These are phyloP conservation scores for Cybosia mesomella DNA, from an alignment of 2,888 invertebrate species.

Conservation along the genomic window DNA sequence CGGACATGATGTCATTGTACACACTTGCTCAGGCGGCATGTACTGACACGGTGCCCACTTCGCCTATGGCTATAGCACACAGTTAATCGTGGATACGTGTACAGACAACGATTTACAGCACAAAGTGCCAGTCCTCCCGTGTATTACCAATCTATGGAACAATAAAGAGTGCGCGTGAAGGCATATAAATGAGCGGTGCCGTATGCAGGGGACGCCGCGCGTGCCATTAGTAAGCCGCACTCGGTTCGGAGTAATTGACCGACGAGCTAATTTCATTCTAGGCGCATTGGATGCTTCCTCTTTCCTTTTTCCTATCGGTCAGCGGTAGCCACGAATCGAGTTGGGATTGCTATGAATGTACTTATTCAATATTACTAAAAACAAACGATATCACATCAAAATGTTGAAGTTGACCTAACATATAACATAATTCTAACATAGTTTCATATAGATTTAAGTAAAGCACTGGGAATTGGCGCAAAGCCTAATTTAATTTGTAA, in stretches of 20 bases:
- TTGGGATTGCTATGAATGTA: constrained; percentile 59
- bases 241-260: constrained; percentile 85
- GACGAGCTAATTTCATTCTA: constrained; percentile 85
- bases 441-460: not conserved
- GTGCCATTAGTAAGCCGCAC: constrained; percentile 82
- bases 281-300: constrained; percentile 84
- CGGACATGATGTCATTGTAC: constrained; percentile 84
- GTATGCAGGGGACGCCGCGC: constrained; percentile 80
- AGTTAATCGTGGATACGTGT: constrained; percentile 85
- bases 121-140: constrained; percentile 85
- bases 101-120: constrained; percentile 85
- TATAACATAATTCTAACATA: not conserved
- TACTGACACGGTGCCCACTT: constrained; percentile 73
- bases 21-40: constrained; percentile 76
- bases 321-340: constrained; percentile 73
- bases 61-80: constrained; percentile 72
- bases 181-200: constrained; percentile 83
- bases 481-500: not conserved
- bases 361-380: constrained; percentile 44
- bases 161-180: constrained; percentile 80
- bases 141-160: constrained; percentile 86
- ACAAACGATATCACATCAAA: constrained; percentile 6
- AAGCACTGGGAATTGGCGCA: too few relatives aligned
- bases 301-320: constrained; percentile 87
- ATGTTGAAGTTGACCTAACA: not conserved